Base-by-base conservation (phyloP, 2,888 invertebrate genomes). In the Nyleta sp. region DNA sequence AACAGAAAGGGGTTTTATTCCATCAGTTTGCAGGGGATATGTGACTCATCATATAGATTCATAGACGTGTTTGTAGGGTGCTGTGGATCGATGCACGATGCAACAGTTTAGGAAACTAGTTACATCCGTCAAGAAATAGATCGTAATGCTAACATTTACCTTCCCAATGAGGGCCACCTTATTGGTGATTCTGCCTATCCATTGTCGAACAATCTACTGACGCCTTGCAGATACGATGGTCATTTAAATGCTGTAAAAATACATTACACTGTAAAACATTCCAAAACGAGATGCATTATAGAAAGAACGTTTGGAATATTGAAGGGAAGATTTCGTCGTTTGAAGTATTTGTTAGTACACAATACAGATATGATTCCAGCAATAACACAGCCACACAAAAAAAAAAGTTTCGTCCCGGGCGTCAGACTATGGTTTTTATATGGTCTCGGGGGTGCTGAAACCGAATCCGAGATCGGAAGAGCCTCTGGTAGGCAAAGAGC, bases 1-100 rank as follows among this genome's bases (percentile, higher is more conserved):
- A 71, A 71, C 44, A 15, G 71, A 15, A 71, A 71, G 33, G 53
- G 53, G 4, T 44, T 15, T 22, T 38, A 59, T 46, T 71, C 71
- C 3, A 53, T 71, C 5, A 53, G 42, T n/a, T 33, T 71, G 35
- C 60, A 71, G 31, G 59, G 11, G 7, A 52, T 67, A 15, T 67
- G 67, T 13, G 44, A 55, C 35, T 22, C 18, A 2, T 18, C 33
- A 15, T 55, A 42, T 11, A 44, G 31, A 67, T 67, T 67, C 22
- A 55, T 46, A 8, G 67, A 67, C 46, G 67, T 71, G 2, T 77
- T 38, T 38, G 42, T 13, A 15, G 77, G 71, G 3, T 64, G 13
- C 15, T 68, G 57, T 18, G 67, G 79, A n/a, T 18, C 18, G 8
- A 46, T 46, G 44, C 65, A 65, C 22, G 65, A 65, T 31, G 65